Evolutionary conservation across 2,797 vertebrate genomes (phyloP), one percentile per base, ranked within the genome.

Genomic region (Pangasius djambal): DNA sequence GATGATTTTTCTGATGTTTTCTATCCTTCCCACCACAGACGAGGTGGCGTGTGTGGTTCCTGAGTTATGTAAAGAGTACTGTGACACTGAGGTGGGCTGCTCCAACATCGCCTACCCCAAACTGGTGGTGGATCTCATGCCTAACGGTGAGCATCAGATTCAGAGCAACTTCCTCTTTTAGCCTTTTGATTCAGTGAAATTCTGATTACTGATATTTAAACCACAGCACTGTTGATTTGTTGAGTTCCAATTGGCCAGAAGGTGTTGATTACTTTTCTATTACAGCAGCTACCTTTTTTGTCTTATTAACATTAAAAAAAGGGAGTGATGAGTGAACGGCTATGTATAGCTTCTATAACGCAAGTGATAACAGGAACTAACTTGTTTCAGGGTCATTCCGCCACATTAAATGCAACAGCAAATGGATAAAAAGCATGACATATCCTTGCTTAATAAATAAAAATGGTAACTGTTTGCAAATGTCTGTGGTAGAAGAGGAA

Each of bases 61-160:
- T 9, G 86, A 74, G 0, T 12, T 95, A 89, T 99, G 99, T 92
- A 0, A 88, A 31, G 0, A 10, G 7, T 3, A 94, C 72, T 99
- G 99, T 4, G 97, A 94, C 0, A 92, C 97, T 0, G 1, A 86
- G 1, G 98, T 99, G 82, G 99, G 99, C 91, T 99, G 99, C 83
- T 96, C 93, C 91, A 99, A 99, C 93, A 97, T 99, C 0, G 98
- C 99, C 69, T 99, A 98, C 79, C 98, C 99, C 0, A 98, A 96
- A 90, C 75, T 99, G 91, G 99, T 99, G 85, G 94, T 99, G 82
- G 95, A 97, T 59, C 97, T 99, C 44, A 99, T 99, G 98, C 99
- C 99, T 1, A 48, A 97, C 0, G 99, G 99, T 99, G 91, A 93
- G 96, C 44, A 25, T 31, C 63, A 6, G 63, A 65, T 44, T n/a